phyloP scores from a whole-genome alignment of 1,140 invertebrate species.

The Dendrolimus kikuchii region DNA sequence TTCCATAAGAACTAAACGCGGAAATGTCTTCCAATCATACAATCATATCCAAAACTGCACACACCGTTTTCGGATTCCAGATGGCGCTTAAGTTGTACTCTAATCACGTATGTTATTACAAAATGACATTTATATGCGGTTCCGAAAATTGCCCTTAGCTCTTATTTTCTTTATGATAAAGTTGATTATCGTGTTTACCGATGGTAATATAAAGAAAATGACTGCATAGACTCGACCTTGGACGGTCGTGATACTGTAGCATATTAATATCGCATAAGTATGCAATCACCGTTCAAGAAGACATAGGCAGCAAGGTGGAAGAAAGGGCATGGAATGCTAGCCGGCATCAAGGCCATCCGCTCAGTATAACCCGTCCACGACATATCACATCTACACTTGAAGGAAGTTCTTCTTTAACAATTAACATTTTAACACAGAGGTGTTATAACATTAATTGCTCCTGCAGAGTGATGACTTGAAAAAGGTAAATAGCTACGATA shows the following conservation, averaged over 20 bases:
- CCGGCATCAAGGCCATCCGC: conserved; percentile 45
- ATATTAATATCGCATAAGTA: conserved; percentile 65
- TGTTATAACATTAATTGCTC: conserved; percentile 40
- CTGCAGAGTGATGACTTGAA: conserved; percentile 38
- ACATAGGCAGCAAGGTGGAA: conserved; percentile 64
- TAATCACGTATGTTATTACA: conserved; percentile 36
- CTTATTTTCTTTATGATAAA: neutral
- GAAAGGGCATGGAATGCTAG: conserved; percentile 69
- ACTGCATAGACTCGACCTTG: conserved; percentile 54
- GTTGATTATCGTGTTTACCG: neutral
- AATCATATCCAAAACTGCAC: conserved; percentile 22
- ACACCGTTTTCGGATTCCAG: conserved; percentile 42
- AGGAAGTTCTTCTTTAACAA: conserved; percentile 17
- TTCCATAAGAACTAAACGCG: conserved; percentile 13
- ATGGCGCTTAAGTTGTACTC: conserved; percentile 44
- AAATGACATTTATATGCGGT: too few species aligned
- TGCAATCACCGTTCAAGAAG: conserved; percentile 59
- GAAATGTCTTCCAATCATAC: conserved; percentile 18
- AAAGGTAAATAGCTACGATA: conserved; percentile 50
- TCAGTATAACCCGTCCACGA: conserved; percentile 40
- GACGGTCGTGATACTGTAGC: conserved; percentile 45
- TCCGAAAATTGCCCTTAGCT: neutral
- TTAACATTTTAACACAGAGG: conserved; percentile 24
- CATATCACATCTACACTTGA: conserved; percentile 16
- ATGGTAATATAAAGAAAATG: conserved; percentile 10